phyloP scores from a whole-genome alignment of 2,888 invertebrate species.

The Hylaea fasciaria region DNA sequence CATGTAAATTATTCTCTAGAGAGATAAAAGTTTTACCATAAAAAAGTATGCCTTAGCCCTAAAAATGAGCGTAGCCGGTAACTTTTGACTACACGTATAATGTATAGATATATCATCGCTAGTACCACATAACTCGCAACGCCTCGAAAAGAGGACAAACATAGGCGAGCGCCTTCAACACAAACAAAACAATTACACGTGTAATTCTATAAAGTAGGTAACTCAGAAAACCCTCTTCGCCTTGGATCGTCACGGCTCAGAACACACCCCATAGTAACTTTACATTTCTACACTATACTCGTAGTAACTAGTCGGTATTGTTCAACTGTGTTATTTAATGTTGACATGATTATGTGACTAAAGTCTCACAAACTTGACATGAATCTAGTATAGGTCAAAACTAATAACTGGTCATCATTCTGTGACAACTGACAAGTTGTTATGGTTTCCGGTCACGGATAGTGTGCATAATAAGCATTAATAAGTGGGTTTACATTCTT shows the following conservation, averaged over 20 bases:
- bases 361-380: no score
- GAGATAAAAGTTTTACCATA: background rate
- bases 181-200: slow-evolving; percentile 35
- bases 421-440: slow-evolving; percentile 37
- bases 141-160: slow-evolving; percentile 17
- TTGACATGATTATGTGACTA: no score
- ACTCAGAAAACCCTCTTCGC: slow-evolving; percentile 27
- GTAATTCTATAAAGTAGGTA: slow-evolving; percentile 21
- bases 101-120: no score
- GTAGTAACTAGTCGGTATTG: no score
- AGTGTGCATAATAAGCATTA: no score
- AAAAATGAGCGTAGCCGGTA: background rate
- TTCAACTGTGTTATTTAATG: no score
- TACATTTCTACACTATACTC: background rate
- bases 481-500: no score
- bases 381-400: no score
- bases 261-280: slow-evolving; percentile 14
- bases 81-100: slow-evolving; percentile 1
- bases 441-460: slow-evolving; percentile 66
- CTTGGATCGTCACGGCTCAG: slow-evolving; percentile 57
- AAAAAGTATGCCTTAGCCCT: background rate
- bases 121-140: background rate
- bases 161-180: slow-evolving; percentile 22
- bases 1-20: no score
- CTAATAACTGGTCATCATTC: slow-evolving; percentile 27